These are phyloP conservation scores for Archocentrus centrarchus DNA, from an alignment of 2,113 vertebrate genomes.

Conservation along the genomic window DNA sequence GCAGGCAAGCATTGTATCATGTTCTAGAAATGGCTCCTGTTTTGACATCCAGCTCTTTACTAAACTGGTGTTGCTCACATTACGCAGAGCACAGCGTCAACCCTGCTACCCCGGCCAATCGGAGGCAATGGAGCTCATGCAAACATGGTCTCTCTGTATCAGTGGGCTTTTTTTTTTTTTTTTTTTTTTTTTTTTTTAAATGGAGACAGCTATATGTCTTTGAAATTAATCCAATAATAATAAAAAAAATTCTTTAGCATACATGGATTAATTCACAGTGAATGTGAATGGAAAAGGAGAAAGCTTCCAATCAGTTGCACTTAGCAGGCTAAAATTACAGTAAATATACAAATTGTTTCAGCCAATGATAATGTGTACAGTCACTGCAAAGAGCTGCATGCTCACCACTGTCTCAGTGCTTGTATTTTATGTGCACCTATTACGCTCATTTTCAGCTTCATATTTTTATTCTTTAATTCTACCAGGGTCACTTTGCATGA, in stretches of 20 bases:
- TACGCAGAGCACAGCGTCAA: slow-evolving; percentile 27
- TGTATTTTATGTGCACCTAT: no score
- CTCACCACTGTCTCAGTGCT: no score
- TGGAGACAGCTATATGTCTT: background rate
- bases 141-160: slow-evolving; percentile 9
- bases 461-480: no score
- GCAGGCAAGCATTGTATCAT: slow-evolving; percentile 65
- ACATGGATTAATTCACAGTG: no score
- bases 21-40: slow-evolving; percentile 66
- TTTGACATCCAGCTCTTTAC: slow-evolving; percentile 48
- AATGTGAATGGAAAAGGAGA: no score
- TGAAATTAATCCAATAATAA: background rate
- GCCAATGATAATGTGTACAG: no score
- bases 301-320: background rate
- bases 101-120: slow-evolving; percentile 39
- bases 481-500: no score
- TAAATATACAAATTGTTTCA: no score
- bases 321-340: no score
- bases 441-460: no score
- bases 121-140: slow-evolving; percentile 17
- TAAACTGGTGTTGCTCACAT: slow-evolving; percentile 59
- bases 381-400: no score
- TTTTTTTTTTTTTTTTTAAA: background rate
- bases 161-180: background rate
- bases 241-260: background rate